A percentile compares a stretch with the other conserved stretches of the same genome.
Evolutionary conservation across 2,113 vertebrate genomes (phyloP).

Genomic region (Carollia perspicillata): DNA sequence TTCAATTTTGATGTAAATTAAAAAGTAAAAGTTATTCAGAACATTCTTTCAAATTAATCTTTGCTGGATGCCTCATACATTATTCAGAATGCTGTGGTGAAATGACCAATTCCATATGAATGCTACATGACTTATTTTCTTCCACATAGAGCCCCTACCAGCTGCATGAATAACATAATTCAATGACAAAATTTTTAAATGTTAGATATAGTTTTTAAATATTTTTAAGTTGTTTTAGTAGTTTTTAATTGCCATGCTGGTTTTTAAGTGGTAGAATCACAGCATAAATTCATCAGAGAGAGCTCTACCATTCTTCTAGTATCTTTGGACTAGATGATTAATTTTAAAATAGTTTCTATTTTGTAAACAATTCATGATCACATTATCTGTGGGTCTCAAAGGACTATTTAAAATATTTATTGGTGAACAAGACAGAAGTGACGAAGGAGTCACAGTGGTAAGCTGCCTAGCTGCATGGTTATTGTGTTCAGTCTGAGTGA

Average conservation of each 20-base stretch:
- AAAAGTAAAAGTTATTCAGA: conserved; percentile 57
- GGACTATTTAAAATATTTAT: background rate
- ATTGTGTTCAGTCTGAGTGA: background rate
- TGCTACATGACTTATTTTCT: conserved; percentile 53
- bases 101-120: conserved; percentile 58
- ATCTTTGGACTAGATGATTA: background rate
- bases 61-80: conserved; percentile 54
- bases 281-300: background rate
- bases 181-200: conserved; percentile 29
- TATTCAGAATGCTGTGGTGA: conserved; percentile 47
- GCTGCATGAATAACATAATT: conserved; percentile 47
- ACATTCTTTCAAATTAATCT: conserved; percentile 64
- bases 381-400: background rate
- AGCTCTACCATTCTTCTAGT: background rate
- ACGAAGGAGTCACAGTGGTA: background rate
- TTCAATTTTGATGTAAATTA: conserved; percentile 53
- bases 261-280: conserved; percentile 55
- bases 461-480: background rate
- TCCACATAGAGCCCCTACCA: conserved; percentile 42
- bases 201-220: background rate
- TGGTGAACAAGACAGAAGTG: background rate
- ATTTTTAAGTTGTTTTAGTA: conserved; percentile 22
- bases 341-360: conserved; percentile 4
- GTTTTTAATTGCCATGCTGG: conserved; percentile 45
- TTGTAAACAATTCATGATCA: background rate